These are phyloP conservation scores for Myotis brandtii DNA, from an alignment of 2,113 vertebrate genomes.

Conservation along the genomic window DNA sequence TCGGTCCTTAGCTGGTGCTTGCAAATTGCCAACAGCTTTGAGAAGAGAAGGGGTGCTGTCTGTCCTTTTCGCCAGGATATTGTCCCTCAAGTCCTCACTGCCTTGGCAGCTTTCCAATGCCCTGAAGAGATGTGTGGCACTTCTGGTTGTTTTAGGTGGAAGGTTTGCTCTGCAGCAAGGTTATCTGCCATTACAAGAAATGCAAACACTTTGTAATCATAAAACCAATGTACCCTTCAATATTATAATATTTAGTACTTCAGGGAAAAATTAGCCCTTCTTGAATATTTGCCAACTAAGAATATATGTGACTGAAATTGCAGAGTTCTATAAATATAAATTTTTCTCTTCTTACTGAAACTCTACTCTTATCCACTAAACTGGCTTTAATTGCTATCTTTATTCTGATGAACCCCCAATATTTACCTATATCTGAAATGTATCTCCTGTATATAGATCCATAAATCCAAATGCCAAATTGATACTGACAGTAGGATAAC, in stretches of 20 bases:
- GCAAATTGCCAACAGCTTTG: background rate
- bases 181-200: background rate
- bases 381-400: background rate
- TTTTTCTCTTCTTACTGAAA: background rate
- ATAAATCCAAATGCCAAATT: background rate
- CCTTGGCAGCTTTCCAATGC: background rate
- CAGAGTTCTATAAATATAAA: background rate
- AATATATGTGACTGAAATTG: background rate
- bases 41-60: background rate
- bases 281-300: background rate
- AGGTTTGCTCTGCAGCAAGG: background rate
- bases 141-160: background rate
- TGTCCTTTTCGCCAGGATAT: background rate
- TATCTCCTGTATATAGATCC: background rate
- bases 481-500: background rate
- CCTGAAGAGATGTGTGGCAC: background rate
- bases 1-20: background rate
- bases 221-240: background rate
- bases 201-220: background rate
- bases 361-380: background rate
- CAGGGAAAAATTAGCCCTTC: background rate
- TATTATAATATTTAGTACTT: background rate
- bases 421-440: background rate
- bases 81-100: background rate
- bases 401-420: background rate